Base-by-base conservation (phyloP, 2,797 vertebrate genomes). In the Eutrigla gurnardus region DNA sequence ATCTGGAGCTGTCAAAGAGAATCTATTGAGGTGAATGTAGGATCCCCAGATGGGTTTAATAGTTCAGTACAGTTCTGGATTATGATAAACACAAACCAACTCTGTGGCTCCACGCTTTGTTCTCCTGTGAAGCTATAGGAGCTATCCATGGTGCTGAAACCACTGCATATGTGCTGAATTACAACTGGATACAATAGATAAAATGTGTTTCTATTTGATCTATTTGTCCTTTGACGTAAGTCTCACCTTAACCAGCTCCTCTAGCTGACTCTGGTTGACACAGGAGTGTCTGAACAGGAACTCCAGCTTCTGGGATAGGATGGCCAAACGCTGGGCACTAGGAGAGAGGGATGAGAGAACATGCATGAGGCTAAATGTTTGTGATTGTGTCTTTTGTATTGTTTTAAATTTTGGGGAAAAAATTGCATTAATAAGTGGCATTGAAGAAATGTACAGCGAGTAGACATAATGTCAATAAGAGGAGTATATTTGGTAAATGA, bases 161-260 rank as follows among this genome's bases (percentile, higher is more conserved):
- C 61, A 60, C 64, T 53, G 70, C 37, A 1, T 12, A 60, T 45
- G 3, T 7, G 5, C 13, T 55, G 7, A 2, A 32, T 32, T 32
- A 39, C 55, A 71, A 14, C 14, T 45, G 39, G 61, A 35, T 50
- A 50, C 52, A 49, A 33, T 6, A 25, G 11, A 59, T 3, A 4
- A 7, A 13, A 6, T 7, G 25, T 2, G 25, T 25, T 25, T 25
- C 25, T 25, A 43, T 1, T 5, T 17, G 2, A 33, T 17, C 11
- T 4, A 8, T 1, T 8, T 45, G 33, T 43, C 1, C 45, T 52
- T 0, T 68, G 13, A 12, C 5, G 25, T 25, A 4, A 33, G 14
- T 70, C 70, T 95, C 94, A 99, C 97, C 97, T 97, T 97, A 70
- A 99, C 97, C 86, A 99, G 94, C 77, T 98, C 96, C 85, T 99